Base-by-base conservation (phyloP, 2,113 vertebrate genomes). In the Amphiprion ocellaris region DNA sequence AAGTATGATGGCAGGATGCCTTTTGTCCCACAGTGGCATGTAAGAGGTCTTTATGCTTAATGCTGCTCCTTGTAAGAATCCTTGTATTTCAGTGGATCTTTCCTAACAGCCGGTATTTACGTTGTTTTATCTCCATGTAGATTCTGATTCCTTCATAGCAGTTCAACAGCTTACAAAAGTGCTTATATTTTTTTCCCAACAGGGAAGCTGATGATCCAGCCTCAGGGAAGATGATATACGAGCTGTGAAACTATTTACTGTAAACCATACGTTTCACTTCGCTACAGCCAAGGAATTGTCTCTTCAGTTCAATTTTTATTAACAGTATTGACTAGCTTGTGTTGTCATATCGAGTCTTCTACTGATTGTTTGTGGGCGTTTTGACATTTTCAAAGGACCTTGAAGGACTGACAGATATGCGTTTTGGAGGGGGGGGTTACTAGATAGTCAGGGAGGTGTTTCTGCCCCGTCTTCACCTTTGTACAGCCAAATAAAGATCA, bases 401-500 rank as follows among this genome's bases (percentile, higher is more conserved):
- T 68, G 74, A 84, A 60, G 68, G 58, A 46, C 66, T 33, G 62
- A 75, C 73, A 69, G 69, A 44, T 66, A 46, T 79, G 67, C 71
- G 46, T 67, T 71, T 2, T 4, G 60, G 64, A 33, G 33, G 17
- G 10, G 47, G 50, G 21, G 49, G 28, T 72, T n/a, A 52, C 23
- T 2, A 26, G 10, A 12, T 44, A 19, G 61, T 58, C 2, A 0
- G 52, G 23, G 61, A 53, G 70, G 68, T 68, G 60, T 74, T 39
- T 79, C 33, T 54, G 69, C 63, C 39, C 65, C 1, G 44, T 76
- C 66, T 71, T 75, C 24, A 58, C 70, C 56, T 77, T 63, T 52
- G 72, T 79, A 71, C 52, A 75, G 76, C 58, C 84, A 82, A 86
- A 90, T 79, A 89, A 87, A 86, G 82, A 89, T 84, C 78, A 41